A percentile compares a stretch with the other conserved stretches of the same genome.
Evolutionary conservation across 2,113 vertebrate species (phyloP).

Genomic region (Zosterops pallidus): DNA sequence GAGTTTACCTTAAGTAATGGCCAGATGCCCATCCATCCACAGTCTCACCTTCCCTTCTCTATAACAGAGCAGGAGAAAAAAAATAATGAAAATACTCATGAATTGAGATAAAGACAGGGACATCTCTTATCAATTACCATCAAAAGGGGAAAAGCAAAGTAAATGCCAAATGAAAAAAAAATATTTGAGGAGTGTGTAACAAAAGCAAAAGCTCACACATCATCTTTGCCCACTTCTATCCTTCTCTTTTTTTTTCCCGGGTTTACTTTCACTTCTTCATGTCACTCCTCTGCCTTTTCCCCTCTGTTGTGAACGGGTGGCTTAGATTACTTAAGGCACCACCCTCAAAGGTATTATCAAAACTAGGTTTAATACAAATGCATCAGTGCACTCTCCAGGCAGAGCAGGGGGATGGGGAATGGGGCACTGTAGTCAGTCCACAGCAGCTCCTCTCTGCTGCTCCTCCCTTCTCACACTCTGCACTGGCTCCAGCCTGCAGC

Average conservation of each 20-base stretch:
- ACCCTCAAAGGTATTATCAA: not conserved
- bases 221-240: not conserved
- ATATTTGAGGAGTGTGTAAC: not conserved
- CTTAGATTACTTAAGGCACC: not conserved
- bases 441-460: not conserved
- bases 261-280: not conserved
- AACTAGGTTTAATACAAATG: not conserved
- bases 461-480: fast-evolving
- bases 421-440: fast-evolving
- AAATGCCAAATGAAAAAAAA: not conserved
- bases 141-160: not conserved
- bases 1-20: not conserved
- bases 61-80: not conserved
- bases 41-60: not conserved
- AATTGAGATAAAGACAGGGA: not conserved
- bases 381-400: no score
- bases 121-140: not conserved
- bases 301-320: not conserved
- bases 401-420: fast-evolving
- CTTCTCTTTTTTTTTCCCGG: not conserved
- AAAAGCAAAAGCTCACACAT: not conserved
- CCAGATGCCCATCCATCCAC: not conserved
- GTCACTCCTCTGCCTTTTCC: fast-evolving
- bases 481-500: fast-evolving
- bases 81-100: not conserved